These are phyloP conservation scores for Anseranas semipalmata DNA, from an alignment of 2,113 vertebrate species.

Conservation along the genomic window DNA sequence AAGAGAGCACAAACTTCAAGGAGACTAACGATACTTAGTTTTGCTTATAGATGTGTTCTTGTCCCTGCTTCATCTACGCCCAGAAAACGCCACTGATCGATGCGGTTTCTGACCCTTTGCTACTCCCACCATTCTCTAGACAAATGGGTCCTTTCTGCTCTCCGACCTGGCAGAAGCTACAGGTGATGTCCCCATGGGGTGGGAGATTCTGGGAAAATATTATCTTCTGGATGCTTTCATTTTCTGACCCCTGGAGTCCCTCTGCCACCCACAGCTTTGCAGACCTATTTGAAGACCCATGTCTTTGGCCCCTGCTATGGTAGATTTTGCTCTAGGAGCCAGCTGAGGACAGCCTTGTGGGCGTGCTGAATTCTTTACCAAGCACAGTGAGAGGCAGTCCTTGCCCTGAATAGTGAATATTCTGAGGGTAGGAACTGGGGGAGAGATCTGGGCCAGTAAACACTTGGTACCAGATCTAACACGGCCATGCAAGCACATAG, in stretches of 20 bases:
- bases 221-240: not conserved
- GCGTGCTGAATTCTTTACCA: not conserved
- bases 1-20: not conserved
- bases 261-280: not conserved
- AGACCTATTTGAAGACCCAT: accelerated
- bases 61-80: not conserved
- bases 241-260: not conserved
- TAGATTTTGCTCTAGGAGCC: not conserved
- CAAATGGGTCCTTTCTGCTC: not conserved
- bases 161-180: not conserved
- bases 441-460: constrained; percentile 32
- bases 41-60: not conserved
- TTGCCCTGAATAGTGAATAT: not conserved
- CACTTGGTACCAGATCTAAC: not conserved
- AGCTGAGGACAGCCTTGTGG: not conserved
- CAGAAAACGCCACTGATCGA: accelerated
- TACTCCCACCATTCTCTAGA: accelerated
- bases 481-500: accelerated
- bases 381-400: not conserved
- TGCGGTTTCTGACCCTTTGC: not conserved
- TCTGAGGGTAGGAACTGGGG: not conserved
- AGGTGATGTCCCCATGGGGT: not conserved
- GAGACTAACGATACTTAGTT: not conserved
- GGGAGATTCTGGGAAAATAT: not conserved
- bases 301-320: not conserved